Evolutionary conservation across 1,140 invertebrate genomes (phyloP).

Genomic region (honey bee (Apis mellifera)): Amel_HAv3.1 CM009931.2:25097001-25097500

Average conservation of each 20-base stretch:
- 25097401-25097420: not conserved
- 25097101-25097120: conserved; percentile 18
- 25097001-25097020: conserved; percentile 4
- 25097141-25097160: conserved; percentile 65
- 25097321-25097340: not conserved
- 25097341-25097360: not conserved
- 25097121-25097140: conserved; percentile 12
- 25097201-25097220: not conserved
- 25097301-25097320: not conserved
- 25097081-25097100: conserved; percentile 23
- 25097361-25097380: no score
- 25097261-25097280: conserved; percentile 15
- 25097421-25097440: not conserved
- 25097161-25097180: conserved; percentile 47
- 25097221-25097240: no score
- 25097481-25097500: not conserved
- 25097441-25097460: not conserved
- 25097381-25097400: not conserved
- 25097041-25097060: not conserved
- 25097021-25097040: not conserved
- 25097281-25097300: not conserved
- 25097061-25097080: not conserved
- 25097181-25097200: conserved; percentile 15
- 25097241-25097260: conserved; percentile 26
- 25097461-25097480: no score